A percentile compares a stretch with the other conserved stretches of the same genome.
phyloP scores from a whole-genome alignment of 2,113 vertebrate genomes.

The Coreoperca whiteheadi region DNA sequence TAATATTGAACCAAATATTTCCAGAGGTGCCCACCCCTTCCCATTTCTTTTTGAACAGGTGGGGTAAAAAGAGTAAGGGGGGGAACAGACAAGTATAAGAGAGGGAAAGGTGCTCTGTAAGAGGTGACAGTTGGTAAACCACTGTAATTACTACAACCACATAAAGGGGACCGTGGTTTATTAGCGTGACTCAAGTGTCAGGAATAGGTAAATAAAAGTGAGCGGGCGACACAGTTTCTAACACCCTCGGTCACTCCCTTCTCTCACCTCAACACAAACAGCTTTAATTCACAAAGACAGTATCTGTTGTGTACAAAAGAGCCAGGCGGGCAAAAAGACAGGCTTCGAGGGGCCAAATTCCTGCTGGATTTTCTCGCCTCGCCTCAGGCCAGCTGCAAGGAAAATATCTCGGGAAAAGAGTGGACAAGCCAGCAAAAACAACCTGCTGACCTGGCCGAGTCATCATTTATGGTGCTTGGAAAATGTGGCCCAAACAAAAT shows the following conservation, averaged over 20 bases:
- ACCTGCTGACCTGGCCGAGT: slow-evolving; percentile 77
- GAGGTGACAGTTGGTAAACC: slow-evolving; percentile 36
- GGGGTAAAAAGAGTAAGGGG: slow-evolving; percentile 5
- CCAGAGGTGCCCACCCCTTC: slow-evolving; percentile 52
- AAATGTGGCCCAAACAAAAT: slow-evolving; percentile 73
- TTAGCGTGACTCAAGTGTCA: slow-evolving; percentile 51
- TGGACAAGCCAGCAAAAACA: slow-evolving; percentile 81
- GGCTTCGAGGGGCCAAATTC: slow-evolving; percentile 80
- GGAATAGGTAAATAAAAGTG: slow-evolving; percentile 70
- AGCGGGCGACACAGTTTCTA: slow-evolving; percentile 53
- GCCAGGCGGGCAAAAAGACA: slow-evolving; percentile 75
- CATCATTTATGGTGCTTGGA: slow-evolving; percentile 75
- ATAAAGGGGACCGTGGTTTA: slow-evolving; percentile 29
- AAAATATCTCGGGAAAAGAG: slow-evolving; percentile 79
- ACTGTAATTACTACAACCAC: slow-evolving; percentile 39
- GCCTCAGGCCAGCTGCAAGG: slow-evolving; percentile 80
- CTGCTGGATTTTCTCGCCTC: slow-evolving; percentile 81
- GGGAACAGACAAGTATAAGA: neutral
- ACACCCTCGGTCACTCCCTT: slow-evolving; percentile 51
- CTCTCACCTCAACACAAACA: slow-evolving; percentile 76
- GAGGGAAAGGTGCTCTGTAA: slow-evolving; percentile 1
- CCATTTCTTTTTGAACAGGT: slow-evolving; percentile 36
- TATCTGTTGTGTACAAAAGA: slow-evolving; percentile 82
- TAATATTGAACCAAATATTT: slow-evolving; percentile 78
- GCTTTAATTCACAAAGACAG: slow-evolving; percentile 82